Base-by-base conservation (phyloP, 2,888 invertebrate genomes). In the Biston betularia region DNA sequence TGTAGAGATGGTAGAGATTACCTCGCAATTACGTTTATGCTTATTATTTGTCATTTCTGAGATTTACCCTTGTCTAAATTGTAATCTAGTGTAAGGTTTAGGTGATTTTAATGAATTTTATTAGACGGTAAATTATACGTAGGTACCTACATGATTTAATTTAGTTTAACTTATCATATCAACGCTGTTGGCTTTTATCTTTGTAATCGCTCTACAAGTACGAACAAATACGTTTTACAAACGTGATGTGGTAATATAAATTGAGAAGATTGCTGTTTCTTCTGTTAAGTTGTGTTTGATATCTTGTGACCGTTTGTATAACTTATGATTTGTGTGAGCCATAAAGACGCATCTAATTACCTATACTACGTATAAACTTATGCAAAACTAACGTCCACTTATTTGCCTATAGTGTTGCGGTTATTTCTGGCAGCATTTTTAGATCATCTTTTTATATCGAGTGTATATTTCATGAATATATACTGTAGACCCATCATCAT, bases 161-260 rank as follows among this genome's bases (percentile, higher is more conserved):
- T 54, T 11, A 24, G 24, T 54, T 42, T 15, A 42, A 42, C 42
- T 40, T 54, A 42, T 42, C 40, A 54, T 54, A 54, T 15, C 11
- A 53, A 52, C 52, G 14, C 52, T 52, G 15, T 24, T 34, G 34
- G 12, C 11, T 14, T 24, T 54, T 42, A 54, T 54, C 40, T 42
- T 24, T 40, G 12, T 54, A 54, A 54, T 42, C 9, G 35, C 34
- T 38, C n/a, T 10, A 10, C n/a, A 6, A 33, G 24, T 49, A 14
- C 5, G 10, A 38, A 15, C 52, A 53, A 53, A 53, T 53, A 38
- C 52, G n/a, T 53, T 42, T 11, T 7, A 53, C 38, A 14, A 6
- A 40, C 40, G 52, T 52, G 52, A 14, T 24, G 40, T 40, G 53
- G 15, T 15, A 15, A 38, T 35, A 38, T 52, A 52, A 52, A 52